phyloP scores from a whole-genome alignment of 2,113 vertebrate genomes.

The Pteropus alecto region DNA sequence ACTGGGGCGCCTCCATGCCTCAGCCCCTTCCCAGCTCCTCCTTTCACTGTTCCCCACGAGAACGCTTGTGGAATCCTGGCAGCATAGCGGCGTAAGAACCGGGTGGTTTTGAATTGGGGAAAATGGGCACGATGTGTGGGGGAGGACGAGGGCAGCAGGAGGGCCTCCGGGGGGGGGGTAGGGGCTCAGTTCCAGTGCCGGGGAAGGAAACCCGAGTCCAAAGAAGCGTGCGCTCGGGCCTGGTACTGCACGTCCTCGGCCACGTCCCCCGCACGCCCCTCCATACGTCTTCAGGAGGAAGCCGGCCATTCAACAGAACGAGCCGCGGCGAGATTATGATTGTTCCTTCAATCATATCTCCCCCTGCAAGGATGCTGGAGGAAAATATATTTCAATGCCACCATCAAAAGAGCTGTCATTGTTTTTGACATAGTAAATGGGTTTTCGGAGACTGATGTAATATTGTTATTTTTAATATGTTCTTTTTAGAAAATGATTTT shows the following conservation, averaged over 20 bases:
- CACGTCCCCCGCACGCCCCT: conserved; percentile 36
- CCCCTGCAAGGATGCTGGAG: conserved; percentile 76
- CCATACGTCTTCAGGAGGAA: conserved; percentile 75
- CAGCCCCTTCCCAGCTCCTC: neutral
- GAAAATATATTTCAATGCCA: conserved; percentile 79
- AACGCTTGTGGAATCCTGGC: neutral
- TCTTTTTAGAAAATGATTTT: conserved; percentile 24
- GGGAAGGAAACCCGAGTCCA: neutral
- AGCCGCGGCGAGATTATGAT: conserved; percentile 44
- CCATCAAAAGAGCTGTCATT: conserved; percentile 75
- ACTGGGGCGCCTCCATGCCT: neutral
- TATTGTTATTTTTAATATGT: neutral
- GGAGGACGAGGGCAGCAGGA: neutral
- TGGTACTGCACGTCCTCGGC: neutral
- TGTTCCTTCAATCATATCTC: conserved; percentile 70
- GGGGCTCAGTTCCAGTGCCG: neutral
- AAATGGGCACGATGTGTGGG: neutral
- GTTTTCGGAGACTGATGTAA: conserved; percentile 51
- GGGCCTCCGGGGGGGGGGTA: neutral
- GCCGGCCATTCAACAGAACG: conserved; percentile 73
- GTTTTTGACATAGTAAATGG: conserved; percentile 54
- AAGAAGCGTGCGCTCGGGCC: accelerated
- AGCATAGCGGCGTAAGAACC: accelerated
- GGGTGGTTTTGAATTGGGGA: neutral
- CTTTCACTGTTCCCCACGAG: neutral